Base-by-base conservation (phyloP, 2,113 vertebrate genomes). In the Paramisgurnus dabryanus region DNA sequence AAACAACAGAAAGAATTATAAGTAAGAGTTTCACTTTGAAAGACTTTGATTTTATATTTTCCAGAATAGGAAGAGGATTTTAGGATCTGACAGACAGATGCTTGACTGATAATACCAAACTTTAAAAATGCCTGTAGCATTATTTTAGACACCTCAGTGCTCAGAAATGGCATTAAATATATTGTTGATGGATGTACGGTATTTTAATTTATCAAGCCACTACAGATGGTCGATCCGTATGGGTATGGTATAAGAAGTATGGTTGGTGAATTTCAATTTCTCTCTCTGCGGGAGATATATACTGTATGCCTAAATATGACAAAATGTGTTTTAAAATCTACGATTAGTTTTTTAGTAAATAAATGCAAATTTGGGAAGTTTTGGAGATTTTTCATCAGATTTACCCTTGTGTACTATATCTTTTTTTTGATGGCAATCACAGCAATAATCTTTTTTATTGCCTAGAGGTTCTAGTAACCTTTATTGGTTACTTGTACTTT, bases 291-390 rank as follows among this genome's bases (percentile, higher is more conserved):
- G 74, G 80, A 47, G 41, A 71, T 67, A 10, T 41, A n/a, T 57
- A 45, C 22, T 22, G 22, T 22, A 22, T 73, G 22, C 40, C 66
- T 57, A 45, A 65, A 53, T 57, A 45, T 67, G 64, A 65, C 11
- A 76, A 67, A 68, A 34, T 90, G 88, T 63, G 43, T 83, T 86
- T 88, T 87, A 61, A 80, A 40, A 39, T 84, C 87, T 89, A 84
- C 87, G 76, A 87, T 83, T 86, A 74, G 57, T 39, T 22, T 63
- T 7, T 47, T 10, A 47, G 7, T 47, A 2, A 5, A 8, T 47
- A 47, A 0, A 7, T 47, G 45, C 7, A 10, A 7, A 7, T 47
- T 47, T 47, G 45, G 45, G 45, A 47, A 9, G 45, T 67, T 69
- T 12, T 65, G n/a, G 53, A 60, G 34, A 27, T 64, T 39, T 8